phyloP scores from a whole-genome alignment of 1,140 invertebrate genomes.

The Propsilocerus akamusi region DNA sequence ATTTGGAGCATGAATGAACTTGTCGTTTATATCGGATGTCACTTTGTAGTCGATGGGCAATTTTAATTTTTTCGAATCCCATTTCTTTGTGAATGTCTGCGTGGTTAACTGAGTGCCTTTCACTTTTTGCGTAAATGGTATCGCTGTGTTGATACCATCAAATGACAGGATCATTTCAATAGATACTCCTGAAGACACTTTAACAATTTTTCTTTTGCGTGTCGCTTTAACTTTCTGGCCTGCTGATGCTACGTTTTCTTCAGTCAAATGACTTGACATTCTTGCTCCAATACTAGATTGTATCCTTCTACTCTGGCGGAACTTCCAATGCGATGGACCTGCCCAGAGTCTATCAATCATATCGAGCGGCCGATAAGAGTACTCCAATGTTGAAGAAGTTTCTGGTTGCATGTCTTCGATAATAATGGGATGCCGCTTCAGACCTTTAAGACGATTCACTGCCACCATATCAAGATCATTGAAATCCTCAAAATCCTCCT shows the following conservation, averaged over 20 bases:
- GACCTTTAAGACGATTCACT: conserved; percentile 15
- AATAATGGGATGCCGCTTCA: conserved; percentile 15
- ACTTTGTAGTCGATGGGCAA: conserved; percentile 18
- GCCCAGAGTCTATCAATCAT: conserved; percentile 24
- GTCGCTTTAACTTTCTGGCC: background rate
- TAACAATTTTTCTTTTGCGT: background rate
- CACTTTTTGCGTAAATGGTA: background rate
- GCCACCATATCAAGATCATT: conserved; percentile 14
- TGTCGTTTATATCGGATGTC: conserved; percentile 8
- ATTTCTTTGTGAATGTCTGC: conserved; percentile 12
- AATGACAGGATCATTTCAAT: background rate
- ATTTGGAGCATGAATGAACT: background rate
- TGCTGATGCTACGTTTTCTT: background rate
- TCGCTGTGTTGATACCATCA: background rate
- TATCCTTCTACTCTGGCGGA: conserved; percentile 6
- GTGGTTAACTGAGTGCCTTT: background rate
- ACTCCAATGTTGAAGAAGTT: conserved; percentile 15
- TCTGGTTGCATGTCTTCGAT: conserved; percentile 20
- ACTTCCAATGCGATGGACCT: conserved; percentile 24
- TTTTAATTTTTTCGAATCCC: conserved; percentile 19
- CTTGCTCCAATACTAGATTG: background rate
- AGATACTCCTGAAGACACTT: background rate
- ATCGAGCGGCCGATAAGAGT: conserved; percentile 22
- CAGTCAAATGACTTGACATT: background rate
- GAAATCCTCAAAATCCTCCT: conserved; percentile 6